These are phyloP conservation scores for Corvus hawaiiensis DNA, from an alignment of 2,113 vertebrate species.

Conservation along the genomic window DNA sequence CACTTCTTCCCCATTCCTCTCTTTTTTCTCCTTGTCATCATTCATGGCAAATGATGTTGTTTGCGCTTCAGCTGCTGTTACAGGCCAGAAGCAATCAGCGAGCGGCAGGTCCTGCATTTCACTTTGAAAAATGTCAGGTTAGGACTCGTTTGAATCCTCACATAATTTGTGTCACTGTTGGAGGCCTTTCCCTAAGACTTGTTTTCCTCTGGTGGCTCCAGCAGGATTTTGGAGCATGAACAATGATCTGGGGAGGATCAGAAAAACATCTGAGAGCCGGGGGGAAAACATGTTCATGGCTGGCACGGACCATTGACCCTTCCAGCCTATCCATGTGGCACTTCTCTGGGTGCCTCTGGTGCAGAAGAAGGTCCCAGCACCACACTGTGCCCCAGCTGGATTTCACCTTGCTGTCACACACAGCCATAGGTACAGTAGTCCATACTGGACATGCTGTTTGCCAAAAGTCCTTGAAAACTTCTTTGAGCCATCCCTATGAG, in stretches of 20 bases:
- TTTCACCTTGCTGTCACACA: rapidly evolving
- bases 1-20: not conserved
- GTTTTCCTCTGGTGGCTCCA: not conserved
- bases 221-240: not conserved
- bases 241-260: not conserved
- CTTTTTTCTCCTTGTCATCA: not conserved
- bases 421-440: not conserved
- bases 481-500: not conserved
- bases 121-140: constrained; percentile 21
- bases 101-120: not conserved
- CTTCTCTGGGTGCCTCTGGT: not conserved
- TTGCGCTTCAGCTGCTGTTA: not conserved
- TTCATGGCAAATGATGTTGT: not conserved
- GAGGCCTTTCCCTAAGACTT: not conserved
- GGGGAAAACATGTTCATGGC: rapidly evolving
- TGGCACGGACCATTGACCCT: not conserved
- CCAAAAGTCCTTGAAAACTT: not conserved
- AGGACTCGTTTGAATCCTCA: not conserved
- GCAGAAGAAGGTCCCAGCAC: not conserved
- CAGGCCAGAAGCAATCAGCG: not conserved
- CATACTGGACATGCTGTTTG: not conserved
- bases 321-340: not conserved
- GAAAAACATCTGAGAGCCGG: not conserved
- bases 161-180: not conserved
- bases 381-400: rapidly evolving